Percentiles rank a stretch among this genome's conserved stretches.
These are phyloP conservation scores for Pteruthius melanotis DNA, from an alignment of 2,113 vertebrate genomes.

Conservation along the genomic window DNA sequence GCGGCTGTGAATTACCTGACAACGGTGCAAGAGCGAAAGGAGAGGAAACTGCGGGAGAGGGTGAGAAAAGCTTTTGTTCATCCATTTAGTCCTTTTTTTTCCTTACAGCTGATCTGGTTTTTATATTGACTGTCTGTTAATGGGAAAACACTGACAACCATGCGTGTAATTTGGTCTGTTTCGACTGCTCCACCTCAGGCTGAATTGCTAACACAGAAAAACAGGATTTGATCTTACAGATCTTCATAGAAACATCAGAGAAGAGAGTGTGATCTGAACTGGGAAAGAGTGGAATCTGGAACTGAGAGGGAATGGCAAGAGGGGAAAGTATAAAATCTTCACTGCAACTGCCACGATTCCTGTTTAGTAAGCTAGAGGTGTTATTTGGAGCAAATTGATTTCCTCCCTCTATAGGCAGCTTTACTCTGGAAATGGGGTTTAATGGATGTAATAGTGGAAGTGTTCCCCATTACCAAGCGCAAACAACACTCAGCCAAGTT, in stretches of 20 bases:
- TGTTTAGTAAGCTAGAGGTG: background rate
- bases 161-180: background rate
- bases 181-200: background rate
- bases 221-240: background rate
- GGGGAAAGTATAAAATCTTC: background rate
- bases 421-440: background rate
- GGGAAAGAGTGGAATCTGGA: background rate
- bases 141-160: background rate
- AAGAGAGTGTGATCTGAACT: background rate
- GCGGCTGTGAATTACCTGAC: slow-evolving; percentile 94
- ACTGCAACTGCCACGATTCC: background rate
- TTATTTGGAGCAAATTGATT: background rate
- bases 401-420: background rate
- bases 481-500: background rate
- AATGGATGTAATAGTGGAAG: background rate
- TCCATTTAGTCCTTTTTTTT: background rate
- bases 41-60: slow-evolving; percentile 84
- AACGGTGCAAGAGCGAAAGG: slow-evolving; percentile 85
- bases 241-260: background rate
- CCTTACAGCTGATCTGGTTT: background rate
- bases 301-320: background rate
- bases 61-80: slow-evolving; percentile 20
- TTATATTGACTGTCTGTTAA: background rate
- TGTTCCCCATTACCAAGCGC: background rate
- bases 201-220: background rate